These are phyloP conservation scores for Epizoanthus illoricatus DNA, from an alignment of 92 coral and sea anemone species.

Conservation along the genomic window DNA sequence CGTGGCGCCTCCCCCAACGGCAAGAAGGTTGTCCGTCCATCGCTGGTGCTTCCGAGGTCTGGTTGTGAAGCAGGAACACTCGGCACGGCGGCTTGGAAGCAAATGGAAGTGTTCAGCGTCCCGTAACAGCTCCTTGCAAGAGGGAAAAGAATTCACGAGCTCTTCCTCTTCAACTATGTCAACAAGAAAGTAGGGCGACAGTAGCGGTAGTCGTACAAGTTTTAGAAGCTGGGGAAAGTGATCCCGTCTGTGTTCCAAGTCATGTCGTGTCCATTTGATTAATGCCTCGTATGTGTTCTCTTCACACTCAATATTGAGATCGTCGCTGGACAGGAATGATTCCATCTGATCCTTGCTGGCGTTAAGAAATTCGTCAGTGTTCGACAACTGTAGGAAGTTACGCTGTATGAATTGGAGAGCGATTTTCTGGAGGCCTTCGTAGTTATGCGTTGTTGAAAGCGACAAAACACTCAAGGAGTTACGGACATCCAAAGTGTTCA, in stretches of 20 bases:
- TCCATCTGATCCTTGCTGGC: not conserved
- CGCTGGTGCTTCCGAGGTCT: constrained; percentile 33
- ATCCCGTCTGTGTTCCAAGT: constrained; percentile 15
- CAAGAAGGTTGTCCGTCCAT: constrained; percentile 22
- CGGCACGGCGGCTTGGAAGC: constrained; percentile 35
- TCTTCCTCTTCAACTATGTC: constrained; percentile 31
- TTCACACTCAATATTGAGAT: constrained; percentile 23
- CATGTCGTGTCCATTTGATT: constrained; percentile 29
- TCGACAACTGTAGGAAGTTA: constrained; percentile 18
- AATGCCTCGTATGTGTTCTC: constrained; percentile 16
- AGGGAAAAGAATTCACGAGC: constrained; percentile 3
- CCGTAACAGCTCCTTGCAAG: constrained; percentile 18
- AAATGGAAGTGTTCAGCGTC: constrained; percentile 12
- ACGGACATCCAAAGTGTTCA: constrained; percentile 20
- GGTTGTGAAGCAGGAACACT: not conserved
- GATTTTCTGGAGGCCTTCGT: constrained; percentile 17
- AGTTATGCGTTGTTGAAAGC: constrained; percentile 23
- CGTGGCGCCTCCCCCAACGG: constrained; percentile 26
- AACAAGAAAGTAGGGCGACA: constrained; percentile 38
- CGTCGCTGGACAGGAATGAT: constrained; percentile 17
- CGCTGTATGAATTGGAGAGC: constrained; percentile 18
- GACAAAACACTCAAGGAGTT: constrained; percentile 27
- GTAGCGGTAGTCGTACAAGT: constrained; percentile 18
- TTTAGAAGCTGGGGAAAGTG: constrained; percentile 5
- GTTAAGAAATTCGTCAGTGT: constrained; percentile 10